Base-by-base conservation (phyloP, 2,113 vertebrate species). In the Protobothrops flavoviridis region DNA sequence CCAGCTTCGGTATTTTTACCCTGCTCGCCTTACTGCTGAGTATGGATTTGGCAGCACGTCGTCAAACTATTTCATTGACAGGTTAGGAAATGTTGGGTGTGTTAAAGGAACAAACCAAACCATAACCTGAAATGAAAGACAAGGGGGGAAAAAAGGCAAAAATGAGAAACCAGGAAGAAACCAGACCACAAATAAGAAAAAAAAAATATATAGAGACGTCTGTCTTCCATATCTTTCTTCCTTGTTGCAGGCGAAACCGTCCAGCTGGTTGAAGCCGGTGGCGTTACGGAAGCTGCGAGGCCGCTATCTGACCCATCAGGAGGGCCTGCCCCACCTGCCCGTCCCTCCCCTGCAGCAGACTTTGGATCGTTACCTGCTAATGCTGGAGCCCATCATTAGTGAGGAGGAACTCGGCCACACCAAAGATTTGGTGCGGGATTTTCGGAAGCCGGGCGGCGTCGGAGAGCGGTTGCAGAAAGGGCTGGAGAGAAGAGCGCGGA, bases 331-430 rank as follows among this genome's bases (percentile, higher is more conserved):
- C 0, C 55, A 81, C 0, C 98, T 99, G 52, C 99, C 99, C 0
- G 98, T 99, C 48, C 99, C 99, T 0, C 97, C 98, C 0, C 98
- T 99, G 3, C 98, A 98, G 95, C 99, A 99, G 96, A 99, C 99
- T 0, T 98, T 99, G 86, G 99, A 99, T 21, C 97, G 97, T 3
- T 99, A 99, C 97, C 95, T 99, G 85, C 91, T 96, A 11, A 97
- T 97, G 0, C 97, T 99, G 96, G 98, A 99, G 96, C 99, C 99
- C 94, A 98, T 99, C 21, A 26, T 99, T 94, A 98, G 98, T 9
- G 92, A 95, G 1, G 98, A 99, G 17, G 98, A 99, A 94, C 98
- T 99, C 97, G 95, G 88, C 91, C 97, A 98, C 92, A 99, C 99
- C 0, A 97, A 96, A 64, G 85, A 96, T 91, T 96, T 99, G 94